Conservation (phyloP, 2,888 invertebrate genomes). For the Nephrocerus scutellatus region DNA sequence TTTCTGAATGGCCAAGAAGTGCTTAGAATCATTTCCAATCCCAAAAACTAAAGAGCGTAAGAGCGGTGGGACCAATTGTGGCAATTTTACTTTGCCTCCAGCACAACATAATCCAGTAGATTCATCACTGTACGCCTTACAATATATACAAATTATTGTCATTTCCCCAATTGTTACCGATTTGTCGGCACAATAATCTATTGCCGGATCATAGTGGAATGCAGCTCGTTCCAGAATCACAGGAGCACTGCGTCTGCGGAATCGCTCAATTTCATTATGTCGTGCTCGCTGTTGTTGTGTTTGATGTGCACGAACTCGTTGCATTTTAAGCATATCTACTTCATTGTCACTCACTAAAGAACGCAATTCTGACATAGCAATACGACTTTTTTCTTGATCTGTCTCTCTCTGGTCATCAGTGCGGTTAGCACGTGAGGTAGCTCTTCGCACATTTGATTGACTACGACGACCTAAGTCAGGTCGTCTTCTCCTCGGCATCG, state of each 20-base stretch:
- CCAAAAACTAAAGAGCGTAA: conserved; percentile 8
- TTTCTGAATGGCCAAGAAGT: conserved; percentile 13
- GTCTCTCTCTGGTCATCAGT: conserved; percentile 11
- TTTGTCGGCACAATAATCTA: conserved; percentile 5
- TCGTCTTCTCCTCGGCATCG: conserved; percentile 5
- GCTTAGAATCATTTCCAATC: conserved; percentile 8
- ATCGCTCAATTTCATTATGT: conserved; percentile 13
- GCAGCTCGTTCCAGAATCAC: conserved; percentile 4
- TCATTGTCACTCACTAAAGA: conserved; percentile 4
- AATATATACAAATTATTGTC: conserved; percentile 7
- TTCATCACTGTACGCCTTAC: conserved; percentile 3
- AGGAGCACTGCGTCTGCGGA: conserved; percentile 12
- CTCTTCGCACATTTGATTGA: conserved; percentile 6
- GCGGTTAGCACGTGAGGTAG: conserved; percentile 7
- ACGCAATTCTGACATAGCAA: conserved; percentile 13
- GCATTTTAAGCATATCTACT: conserved; percentile 16
- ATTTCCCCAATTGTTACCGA: conserved; percentile 9
- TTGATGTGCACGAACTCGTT: conserved; percentile 18
- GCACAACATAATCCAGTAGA: conserved; percentile 11
- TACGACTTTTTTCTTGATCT: conserved; percentile 9
- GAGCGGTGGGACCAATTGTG: conserved; percentile 12
- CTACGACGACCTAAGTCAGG: conserved; percentile 9
- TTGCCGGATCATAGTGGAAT: conserved; percentile 5
- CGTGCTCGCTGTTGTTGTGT: conserved; percentile 17
- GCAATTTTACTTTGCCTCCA: conserved; percentile 15